Base-by-base conservation (phyloP, 2,113 vertebrate species). In the Eulacestoma nigropectus region DNA sequence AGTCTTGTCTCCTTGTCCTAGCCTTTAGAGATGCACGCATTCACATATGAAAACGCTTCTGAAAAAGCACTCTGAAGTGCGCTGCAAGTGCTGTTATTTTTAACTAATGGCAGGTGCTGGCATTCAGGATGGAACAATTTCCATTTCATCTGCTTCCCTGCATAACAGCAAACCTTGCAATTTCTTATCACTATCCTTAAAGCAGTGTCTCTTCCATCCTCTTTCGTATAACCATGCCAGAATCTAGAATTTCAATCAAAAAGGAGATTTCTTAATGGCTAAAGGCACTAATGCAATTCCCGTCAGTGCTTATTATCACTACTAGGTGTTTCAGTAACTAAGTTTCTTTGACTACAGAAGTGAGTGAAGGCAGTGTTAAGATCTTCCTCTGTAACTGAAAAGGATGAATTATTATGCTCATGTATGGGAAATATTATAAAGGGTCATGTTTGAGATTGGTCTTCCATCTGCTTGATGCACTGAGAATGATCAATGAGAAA, bases 401-500 rank as follows among this genome's bases (percentile, higher is more conserved):
- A 70, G 47, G 74, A 49, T n/a, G 59, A 94, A 87, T 90, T 87
- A 87, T 83, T 80, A 87, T 49, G 41, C 35, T 83, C 4, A 2
- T 81, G 57, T 65, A 64, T 70, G 33, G 33, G 35, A 94, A 90
- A 91, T 76, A 93, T 72, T 85, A 69, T 68, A 87, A 93, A 65
- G 44, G 59, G 76, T 80, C 68, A 63, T 84, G 44, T 89, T 89
- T 80, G 47, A 91, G 80, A 64, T 49, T 74, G 62, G 52, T 74
- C 59, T 94, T 91, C 82, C 42, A 56, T 90, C 75, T 81, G 59
- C 68, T 37, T 77, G 82, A 81, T 37, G 79, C 56, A 72, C 13
- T 16, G 83, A 92, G 85, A 95, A 95, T 75, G 78, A 96, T 85
- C 95, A 91, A 86, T 87, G 82, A 81, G 82, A 93, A 96, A 96